phyloP scores from a whole-genome alignment of 2,888 invertebrate genomes.

The Scelioninae gen. 1 region DNA sequence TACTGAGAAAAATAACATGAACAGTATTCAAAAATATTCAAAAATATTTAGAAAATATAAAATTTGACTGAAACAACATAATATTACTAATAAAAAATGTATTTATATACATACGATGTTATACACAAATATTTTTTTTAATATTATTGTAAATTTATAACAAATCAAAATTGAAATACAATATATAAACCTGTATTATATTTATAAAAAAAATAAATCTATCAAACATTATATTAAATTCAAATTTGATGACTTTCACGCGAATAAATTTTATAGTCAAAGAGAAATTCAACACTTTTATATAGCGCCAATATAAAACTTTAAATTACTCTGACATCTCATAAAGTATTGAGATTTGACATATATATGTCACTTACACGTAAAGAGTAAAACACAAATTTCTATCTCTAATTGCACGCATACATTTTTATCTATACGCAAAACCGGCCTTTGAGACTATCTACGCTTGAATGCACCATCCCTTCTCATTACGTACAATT shows the following conservation, averaged over 20 bases:
- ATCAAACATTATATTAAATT: conserved; percentile 10
- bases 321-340: conserved; percentile 40
- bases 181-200: too few relatives aligned
- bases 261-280: conserved; percentile 44
- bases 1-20: too few relatives aligned
- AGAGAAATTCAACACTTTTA: conserved; percentile 46
- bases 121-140: too few relatives aligned
- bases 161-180: too few relatives aligned
- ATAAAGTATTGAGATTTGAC: conserved; percentile 48
- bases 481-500: conserved; percentile 79
- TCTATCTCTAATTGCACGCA: conserved; percentile 58
- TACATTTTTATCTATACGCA: conserved; percentile 43
- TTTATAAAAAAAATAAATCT: conserved; percentile 13
- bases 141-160: too few relatives aligned
- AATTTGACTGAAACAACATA: too few relatives aligned
- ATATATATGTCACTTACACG: conserved; percentile 47
- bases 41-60: too few relatives aligned
- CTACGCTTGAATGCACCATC: conserved; percentile 78
- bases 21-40: too few relatives aligned
- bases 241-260: conserved; percentile 49
- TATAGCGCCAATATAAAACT: conserved; percentile 25
- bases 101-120: too few relatives aligned
- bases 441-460: conserved; percentile 60
- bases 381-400: conserved; percentile 47
- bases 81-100: too few relatives aligned